Percentiles rank a stretch among this genome's conserved stretches.
Conservation (phyloP, 2,113 vertebrate genomes). For the Sisor rabdophorus region DNA sequence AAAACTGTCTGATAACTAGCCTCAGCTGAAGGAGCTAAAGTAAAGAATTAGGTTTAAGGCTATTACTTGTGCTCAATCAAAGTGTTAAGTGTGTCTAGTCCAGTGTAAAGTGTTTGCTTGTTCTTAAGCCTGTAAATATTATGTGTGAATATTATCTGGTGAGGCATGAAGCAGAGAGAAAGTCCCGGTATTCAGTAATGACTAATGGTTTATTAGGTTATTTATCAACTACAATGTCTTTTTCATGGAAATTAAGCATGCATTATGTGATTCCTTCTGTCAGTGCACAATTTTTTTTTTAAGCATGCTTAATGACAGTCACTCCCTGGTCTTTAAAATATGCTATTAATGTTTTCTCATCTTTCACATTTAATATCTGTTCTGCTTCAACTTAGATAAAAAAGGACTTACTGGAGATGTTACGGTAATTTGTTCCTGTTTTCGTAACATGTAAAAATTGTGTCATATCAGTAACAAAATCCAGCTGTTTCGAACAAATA, state of each 20-base stretch:
- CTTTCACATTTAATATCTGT: neutral
- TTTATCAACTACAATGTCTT: neutral
- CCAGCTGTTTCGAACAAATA: conserved; percentile 25
- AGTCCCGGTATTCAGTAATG: no score
- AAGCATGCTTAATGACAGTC: no score
- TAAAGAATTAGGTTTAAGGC: no score
- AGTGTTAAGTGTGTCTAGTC: no score
- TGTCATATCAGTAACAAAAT: conserved; percentile 33
- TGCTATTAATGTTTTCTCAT: neutral
- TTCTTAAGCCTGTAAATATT: no score
- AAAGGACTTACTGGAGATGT: conserved; percentile 42
- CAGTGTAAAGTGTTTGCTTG: no score
- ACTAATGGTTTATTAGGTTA: neutral
- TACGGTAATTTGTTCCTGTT: neutral
- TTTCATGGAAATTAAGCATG: neutral
- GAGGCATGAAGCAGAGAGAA: no score
- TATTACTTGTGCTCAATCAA: no score
- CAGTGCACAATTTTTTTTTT: no score
- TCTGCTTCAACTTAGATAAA: neutral
- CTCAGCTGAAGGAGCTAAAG: no score
- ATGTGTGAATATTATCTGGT: neutral
- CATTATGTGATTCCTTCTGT: no score
- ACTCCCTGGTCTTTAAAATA: neutral
- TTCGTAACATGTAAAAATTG: conserved; percentile 55
- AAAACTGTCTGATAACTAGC: no score